Evolutionary conservation across 2,113 vertebrate genomes (phyloP).

Genomic region (Chlamydotis undulata): DNA sequence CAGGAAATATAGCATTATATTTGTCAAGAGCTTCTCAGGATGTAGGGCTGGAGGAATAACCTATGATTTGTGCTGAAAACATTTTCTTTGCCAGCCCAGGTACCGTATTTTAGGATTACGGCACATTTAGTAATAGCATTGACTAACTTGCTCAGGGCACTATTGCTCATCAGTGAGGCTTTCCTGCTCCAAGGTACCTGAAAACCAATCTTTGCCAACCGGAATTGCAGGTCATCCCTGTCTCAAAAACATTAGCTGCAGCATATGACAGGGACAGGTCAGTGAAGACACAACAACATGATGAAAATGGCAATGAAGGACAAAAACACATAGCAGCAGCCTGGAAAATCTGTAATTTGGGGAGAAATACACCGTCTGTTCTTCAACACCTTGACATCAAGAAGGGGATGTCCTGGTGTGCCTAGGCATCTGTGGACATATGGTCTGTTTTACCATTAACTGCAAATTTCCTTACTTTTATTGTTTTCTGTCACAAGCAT

Average conservation of each 20-base stretch:
- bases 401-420: conserved; percentile 16
- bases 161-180: not conserved
- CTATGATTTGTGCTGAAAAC: conserved; percentile 53
- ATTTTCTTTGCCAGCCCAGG: not conserved
- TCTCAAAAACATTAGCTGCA: conserved; percentile 19
- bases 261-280: not conserved
- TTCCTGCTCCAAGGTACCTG: not conserved
- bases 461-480: conserved; percentile 42
- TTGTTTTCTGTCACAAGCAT: conserved; percentile 16
- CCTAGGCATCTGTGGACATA: not conserved
- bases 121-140: not conserved
- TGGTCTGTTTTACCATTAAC: conserved; percentile 38
- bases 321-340: conserved; percentile 55
- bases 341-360: conserved; percentile 36
- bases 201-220: conserved; percentile 38
- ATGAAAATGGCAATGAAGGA: conserved; percentile 45
- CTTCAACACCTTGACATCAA: conserved; percentile 48
- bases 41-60: not conserved
- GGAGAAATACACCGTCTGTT: conserved; percentile 51
- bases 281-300: conserved; percentile 38
- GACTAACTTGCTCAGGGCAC: conserved; percentile 40
- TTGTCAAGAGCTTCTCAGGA: conserved; percentile 31
- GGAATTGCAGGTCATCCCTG: conserved; percentile 42
- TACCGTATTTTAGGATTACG: conserved; percentile 42
- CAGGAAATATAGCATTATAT: conserved; percentile 15